These are phyloP conservation scores for Gobio gobio DNA, from an alignment of 2,113 vertebrate genomes.

Conservation along the genomic window DNA sequence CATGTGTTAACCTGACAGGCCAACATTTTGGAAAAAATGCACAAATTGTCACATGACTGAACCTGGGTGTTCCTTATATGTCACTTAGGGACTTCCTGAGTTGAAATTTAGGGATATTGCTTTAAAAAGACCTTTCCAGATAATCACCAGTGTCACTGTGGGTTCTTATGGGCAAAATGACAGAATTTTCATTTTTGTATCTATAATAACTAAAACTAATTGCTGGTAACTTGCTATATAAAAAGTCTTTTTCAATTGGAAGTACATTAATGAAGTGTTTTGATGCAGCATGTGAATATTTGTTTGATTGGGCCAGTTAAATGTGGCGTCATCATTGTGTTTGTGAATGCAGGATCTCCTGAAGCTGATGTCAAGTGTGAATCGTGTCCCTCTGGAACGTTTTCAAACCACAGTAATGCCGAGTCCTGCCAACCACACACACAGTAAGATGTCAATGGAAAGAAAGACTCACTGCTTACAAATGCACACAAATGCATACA, in stretches of 20 bases:
- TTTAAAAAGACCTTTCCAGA: no score
- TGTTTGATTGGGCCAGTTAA: background rate
- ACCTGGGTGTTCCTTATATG: no score
- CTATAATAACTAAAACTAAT: background rate
- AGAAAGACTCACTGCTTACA: background rate
- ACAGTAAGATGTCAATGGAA: conserved; percentile 58
- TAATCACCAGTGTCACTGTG: no score
- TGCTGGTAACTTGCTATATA: background rate
- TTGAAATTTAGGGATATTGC: no score
- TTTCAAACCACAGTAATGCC: conserved; percentile 63
- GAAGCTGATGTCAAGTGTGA: conserved; percentile 60
- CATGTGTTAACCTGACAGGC: no score
- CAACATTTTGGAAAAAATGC: no score
- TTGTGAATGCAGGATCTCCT: conserved; percentile 60
- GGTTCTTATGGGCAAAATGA: no score
- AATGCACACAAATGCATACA: background rate
- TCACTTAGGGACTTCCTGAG: no score
- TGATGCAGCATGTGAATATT: background rate
- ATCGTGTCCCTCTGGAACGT: conserved; percentile 58
- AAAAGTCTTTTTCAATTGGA: background rate
- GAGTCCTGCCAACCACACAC: conserved; percentile 66
- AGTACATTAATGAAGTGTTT: background rate
- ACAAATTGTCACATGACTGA: no score
- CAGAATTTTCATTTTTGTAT: background rate
- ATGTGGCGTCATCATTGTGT: background rate